Evolutionary conservation across 2,888 invertebrate species (phyloP), one percentile per base, ranked within the genome.

Genomic region (Dermolepida albohirtum): DNA sequence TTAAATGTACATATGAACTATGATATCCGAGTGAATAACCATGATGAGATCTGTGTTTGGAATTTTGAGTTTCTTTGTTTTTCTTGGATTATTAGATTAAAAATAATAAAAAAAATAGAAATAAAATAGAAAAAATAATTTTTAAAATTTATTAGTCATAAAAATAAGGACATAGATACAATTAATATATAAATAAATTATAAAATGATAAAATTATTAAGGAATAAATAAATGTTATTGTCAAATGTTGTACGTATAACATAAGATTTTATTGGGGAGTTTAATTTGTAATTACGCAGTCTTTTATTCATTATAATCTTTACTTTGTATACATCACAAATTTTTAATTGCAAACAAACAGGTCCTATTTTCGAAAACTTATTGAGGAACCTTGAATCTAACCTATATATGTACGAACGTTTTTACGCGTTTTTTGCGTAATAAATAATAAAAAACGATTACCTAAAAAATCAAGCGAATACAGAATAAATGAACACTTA

Each of bases 151-250:
- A 62, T 62, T 62, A 47, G 29, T 44, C 39, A 17, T 34, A 62
- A 17, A 47, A 22, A 62, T 62, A 47, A 62, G 47, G 34, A 62
- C 39, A 49, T 49, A 47, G 14, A 62, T 62, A 62, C 44, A 62
- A 39, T 34, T 34, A 10, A 34, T 47, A 34, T 44, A 57, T 29
- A 44, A 62, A 62, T 62, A 62, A 62, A 62, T 62, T 62, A 39
- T n/a, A 47, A 16, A 63, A 64, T 64, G 52, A 64, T 29, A 43
- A 43, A 51, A n/a, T 6, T 16, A 1, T 14, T 64, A 12, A 41
- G 10, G 39, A 51, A 64, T 64, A 64, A 64, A 64, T 64, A 64
- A 51, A 54, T 22, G 41, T 64, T 64, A 54, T 64, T 44, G 51
- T 52, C 54, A 44, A 50, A 64, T 52, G 29, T 52, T 64, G 51